Evolutionary conservation across 1,140 invertebrate genomes (phyloP), one percentile per base, ranked within the genome.

Genomic region (Anthonomus grandis): DNA sequence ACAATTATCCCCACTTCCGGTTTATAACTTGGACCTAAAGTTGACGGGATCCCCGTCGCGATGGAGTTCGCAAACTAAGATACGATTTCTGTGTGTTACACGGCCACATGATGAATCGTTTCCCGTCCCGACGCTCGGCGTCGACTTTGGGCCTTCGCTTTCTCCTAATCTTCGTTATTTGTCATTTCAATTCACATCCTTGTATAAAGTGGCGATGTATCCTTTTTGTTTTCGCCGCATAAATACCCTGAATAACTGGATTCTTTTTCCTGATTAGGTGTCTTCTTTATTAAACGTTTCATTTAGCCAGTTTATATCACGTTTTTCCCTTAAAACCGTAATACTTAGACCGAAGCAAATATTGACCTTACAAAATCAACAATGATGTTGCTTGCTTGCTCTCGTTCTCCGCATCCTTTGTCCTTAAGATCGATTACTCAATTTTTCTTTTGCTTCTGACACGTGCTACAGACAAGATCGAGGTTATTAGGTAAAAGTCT

Each of bases 141-240:
- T 67, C 67, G 62, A 53, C 59, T 55, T 55, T 60, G 60, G 42
- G 52, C 45, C 63, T n/a, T 60, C 64, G 64, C 63, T 69, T 55
- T 50, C 49, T 31, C 63, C 59, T 69, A 69, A 69, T 69, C 65
- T 68, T 42, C 38, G 42, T 60, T 63, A 69, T 69, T 69, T 69
- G 68, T 69, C 68, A 69, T 69, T 63, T 59, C 49, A 58, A 65
- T 48, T 67, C 67, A 69, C 65, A 64, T 69, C 65, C 67, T 53
- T 66, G 61, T 69, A 64, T 67, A 69, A 69, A 67, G 66, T 60
- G 62, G 59, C 23, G 31, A 45, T 62, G 64, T 66, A 66, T 68
- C 68, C 66, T 68, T 66, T 68, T 66, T 66, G 60, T 62, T 56
- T 36, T 63, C 68, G n/a, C n/a, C n/a, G n/a, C n/a, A n/a, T n/a